phyloP scores from a whole-genome alignment of 2,797 vertebrate species.

The Acestrorhynchus altus region DNA sequence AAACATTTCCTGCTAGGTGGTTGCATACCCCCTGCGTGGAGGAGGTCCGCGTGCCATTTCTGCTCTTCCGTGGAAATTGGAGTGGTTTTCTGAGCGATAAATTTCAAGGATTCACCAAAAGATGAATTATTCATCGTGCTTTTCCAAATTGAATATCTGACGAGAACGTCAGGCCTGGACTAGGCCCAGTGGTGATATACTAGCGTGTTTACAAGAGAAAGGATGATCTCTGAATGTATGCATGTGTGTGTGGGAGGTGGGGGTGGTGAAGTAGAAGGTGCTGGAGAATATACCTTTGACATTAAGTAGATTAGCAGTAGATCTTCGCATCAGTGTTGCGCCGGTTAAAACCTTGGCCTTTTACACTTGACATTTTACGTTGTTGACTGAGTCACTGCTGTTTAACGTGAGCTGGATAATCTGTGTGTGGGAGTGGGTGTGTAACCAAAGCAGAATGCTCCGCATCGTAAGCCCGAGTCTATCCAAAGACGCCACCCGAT shows the following conservation, averaged over 20 bases:
- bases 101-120: constrained; percentile 11
- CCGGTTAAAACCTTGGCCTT: constrained; percentile 16
- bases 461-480: background rate
- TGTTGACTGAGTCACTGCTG: background rate
- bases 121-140: constrained; percentile 24
- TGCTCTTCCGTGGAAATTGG: background rate
- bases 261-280: background rate
- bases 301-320: constrained; percentile 14
- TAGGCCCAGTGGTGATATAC: constrained; percentile 12
- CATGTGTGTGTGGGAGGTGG: background rate
- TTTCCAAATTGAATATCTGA: constrained; percentile 17
- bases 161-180: background rate
- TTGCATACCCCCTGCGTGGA: background rate
- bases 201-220: background rate
- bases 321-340: background rate
- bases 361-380: constrained; percentile 31
- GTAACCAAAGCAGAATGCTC: constrained; percentile 19
- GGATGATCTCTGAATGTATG: constrained; percentile 2
- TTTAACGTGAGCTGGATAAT: constrained; percentile 5
- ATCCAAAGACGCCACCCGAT: background rate
- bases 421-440: background rate
- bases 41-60: background rate
- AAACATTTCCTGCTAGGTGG: background rate
- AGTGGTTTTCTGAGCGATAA: background rate
- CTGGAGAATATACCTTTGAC: constrained; percentile 15